Evolutionary conservation across 1,140 invertebrate species (phyloP).

Genomic region (Drosophila mayri): DNA sequence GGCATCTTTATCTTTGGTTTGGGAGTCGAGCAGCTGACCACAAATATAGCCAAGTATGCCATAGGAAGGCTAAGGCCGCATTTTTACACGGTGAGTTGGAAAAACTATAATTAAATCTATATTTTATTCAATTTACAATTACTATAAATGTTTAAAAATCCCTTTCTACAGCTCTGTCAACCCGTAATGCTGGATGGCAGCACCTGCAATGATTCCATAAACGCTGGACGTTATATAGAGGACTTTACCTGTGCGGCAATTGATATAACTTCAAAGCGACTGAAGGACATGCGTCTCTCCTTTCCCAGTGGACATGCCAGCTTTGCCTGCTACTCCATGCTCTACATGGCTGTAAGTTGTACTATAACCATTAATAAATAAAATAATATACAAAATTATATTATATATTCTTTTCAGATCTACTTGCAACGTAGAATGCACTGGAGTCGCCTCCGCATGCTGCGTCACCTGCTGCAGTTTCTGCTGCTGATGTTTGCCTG

Average conservation of each 20-base stretch:
- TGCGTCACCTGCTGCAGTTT: constrained; percentile 91
- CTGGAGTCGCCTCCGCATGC: constrained; percentile 89
- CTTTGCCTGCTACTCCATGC: constrained; percentile 92
- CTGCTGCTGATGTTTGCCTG: constrained; percentile 90
- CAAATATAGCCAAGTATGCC: constrained; percentile 96
- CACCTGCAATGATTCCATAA: constrained; percentile 86
- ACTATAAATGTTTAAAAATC: too few relatives aligned
- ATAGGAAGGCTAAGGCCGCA: constrained; percentile 96
- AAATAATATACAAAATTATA: not conserved
- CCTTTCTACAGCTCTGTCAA: constrained; percentile 87
- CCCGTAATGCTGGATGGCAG: constrained; percentile 86
- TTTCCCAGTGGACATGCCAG: constrained; percentile 94
- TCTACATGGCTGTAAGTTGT: constrained; percentile 90
- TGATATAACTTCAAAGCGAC: constrained; percentile 85
- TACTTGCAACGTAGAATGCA: constrained; percentile 92
- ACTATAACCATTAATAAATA: not conserved
- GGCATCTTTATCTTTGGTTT: constrained; percentile 94
- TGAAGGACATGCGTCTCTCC: constrained; percentile 91
- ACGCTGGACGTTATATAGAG: constrained; percentile 88
- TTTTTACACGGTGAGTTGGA: constrained; percentile 89
- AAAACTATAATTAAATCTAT: not conserved
- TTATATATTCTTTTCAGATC: constrained; percentile 87
- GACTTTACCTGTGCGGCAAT: constrained; percentile 87
- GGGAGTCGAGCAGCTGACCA: constrained; percentile 91
- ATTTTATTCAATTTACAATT: not conserved